These are phyloP conservation scores for Trissonchulus latispiculum DNA, from an alignment of 2,888 invertebrate species.

Conservation along the genomic window DNA sequence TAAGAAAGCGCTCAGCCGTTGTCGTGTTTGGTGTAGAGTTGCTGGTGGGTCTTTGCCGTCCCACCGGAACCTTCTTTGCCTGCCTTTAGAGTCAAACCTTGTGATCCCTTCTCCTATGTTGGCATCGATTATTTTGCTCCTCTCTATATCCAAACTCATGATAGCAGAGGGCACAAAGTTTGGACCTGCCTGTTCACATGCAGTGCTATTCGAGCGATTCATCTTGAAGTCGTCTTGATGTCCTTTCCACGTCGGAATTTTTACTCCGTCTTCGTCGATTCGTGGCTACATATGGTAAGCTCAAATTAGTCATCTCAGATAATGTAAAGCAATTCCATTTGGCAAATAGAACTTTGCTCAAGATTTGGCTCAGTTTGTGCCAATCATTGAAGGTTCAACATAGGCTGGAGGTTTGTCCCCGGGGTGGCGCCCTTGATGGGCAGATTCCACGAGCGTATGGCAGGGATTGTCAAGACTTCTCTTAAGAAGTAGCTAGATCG, in stretches of 20 bases:
- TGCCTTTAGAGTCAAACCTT: background rate
- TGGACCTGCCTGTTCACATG: slow-evolving; percentile 43
- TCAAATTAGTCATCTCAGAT: slow-evolving; percentile 42
- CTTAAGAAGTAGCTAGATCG: background rate
- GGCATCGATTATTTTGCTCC: slow-evolving; percentile 43
- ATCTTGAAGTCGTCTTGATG: slow-evolving; percentile 43
- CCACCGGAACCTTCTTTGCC: slow-evolving; percentile 6
- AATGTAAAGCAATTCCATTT: slow-evolving; percentile 45
- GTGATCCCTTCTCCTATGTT: background rate
- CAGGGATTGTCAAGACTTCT: slow-evolving; percentile 41
- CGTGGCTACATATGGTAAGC: too few relatives aligned
- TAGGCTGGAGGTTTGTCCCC: slow-evolving; percentile 42
- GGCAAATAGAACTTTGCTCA: background rate
- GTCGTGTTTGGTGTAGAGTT: background rate
- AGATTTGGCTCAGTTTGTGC: too few relatives aligned
- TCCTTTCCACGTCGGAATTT: slow-evolving; percentile 37
- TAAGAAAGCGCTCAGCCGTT: background rate
- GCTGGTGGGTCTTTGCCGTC: background rate
- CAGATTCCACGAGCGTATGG: too few relatives aligned
- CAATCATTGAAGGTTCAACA: slow-evolving; percentile 19
- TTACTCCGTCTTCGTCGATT: too few relatives aligned
- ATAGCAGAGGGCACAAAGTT: slow-evolving; percentile 30
- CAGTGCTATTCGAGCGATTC: too few relatives aligned
- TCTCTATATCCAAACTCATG: slow-evolving; percentile 32
- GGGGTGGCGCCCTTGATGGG: too few relatives aligned